These are phyloP conservation scores for Platyscapa corneri DNA, from an alignment of 1,140 invertebrate species.

Conservation along the genomic window DNA sequence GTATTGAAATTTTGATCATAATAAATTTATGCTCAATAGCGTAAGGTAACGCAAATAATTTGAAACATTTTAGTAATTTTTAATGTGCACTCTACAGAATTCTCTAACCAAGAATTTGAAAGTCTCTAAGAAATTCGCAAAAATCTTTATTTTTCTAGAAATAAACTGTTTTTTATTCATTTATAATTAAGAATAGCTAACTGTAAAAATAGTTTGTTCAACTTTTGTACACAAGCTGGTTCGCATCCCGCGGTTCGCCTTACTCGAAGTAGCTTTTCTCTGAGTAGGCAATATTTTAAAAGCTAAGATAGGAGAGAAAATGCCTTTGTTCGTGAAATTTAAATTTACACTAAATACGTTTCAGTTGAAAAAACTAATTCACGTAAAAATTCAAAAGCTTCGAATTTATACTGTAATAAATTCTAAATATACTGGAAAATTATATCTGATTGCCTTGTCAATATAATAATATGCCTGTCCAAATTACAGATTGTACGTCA, in stretches of 20 bases:
- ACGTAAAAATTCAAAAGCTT: neutral
- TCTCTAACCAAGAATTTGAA: neutral
- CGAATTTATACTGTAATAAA: neutral
- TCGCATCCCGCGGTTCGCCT: neutral
- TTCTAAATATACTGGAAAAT: neutral
- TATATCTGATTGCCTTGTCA: too few species aligned
- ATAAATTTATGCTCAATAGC: too few species aligned
- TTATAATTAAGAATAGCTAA: neutral
- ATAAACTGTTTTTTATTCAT: neutral
- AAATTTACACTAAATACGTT: neutral
- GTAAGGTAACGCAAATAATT: too few species aligned
- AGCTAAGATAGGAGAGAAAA: neutral
- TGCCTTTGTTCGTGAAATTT: neutral
- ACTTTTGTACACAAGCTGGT: neutral
- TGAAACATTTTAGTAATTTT: too few species aligned
- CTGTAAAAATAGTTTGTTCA: neutral
- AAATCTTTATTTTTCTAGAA: neutral
- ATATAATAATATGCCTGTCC: neutral
- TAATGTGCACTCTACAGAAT: too few species aligned
- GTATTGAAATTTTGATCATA: too few species aligned
- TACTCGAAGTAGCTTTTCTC: neutral
- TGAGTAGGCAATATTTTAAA: neutral
- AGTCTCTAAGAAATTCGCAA: neutral
- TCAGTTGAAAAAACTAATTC: neutral
- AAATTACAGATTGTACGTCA: neutral